Evolutionary conservation across 2,113 vertebrate genomes (phyloP).

Genomic region (Phalacrocorax carbo): DNA sequence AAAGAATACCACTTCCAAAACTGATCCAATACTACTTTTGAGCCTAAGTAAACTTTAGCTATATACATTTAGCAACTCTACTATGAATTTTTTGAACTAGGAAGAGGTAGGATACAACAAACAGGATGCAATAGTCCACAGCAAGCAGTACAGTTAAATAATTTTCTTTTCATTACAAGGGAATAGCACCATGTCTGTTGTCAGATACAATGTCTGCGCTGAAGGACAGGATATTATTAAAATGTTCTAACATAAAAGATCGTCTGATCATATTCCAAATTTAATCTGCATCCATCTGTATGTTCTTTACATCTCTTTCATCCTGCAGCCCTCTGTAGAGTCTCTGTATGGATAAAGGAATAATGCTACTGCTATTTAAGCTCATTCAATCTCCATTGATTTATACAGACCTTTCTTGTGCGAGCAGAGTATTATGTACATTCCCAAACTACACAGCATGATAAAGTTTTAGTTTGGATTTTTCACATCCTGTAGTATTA

Average conservation of each 20-base stretch:
- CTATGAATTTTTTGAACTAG: not conserved
- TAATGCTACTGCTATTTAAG: not conserved
- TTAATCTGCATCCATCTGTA: constrained; percentile 9
- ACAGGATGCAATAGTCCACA: not conserved
- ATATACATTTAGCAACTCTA: not conserved
- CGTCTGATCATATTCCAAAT: not conserved
- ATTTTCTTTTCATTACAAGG: not conserved
- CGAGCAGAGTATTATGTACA: not conserved
- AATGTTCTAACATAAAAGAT: not conserved
- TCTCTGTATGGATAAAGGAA: not conserved
- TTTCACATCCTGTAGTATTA: not conserved
- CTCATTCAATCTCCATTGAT: not conserved
- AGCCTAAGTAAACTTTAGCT: not conserved
- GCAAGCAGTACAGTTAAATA: not conserved
- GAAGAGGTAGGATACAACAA: not conserved
- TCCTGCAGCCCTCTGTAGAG: not conserved
- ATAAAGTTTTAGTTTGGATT: not conserved
- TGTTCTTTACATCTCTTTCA: not conserved
- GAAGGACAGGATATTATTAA: not conserved
- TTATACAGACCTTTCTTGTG: not conserved
- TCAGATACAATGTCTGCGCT: not conserved
- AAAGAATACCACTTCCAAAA: not conserved
- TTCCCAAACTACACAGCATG: not conserved
- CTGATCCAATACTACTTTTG: not conserved
- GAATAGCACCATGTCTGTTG: not conserved